Evolutionary conservation across 2,888 invertebrate species (phyloP), one percentile per base, ranked within the genome.

Genomic region (Anarsia innoxiella): DNA sequence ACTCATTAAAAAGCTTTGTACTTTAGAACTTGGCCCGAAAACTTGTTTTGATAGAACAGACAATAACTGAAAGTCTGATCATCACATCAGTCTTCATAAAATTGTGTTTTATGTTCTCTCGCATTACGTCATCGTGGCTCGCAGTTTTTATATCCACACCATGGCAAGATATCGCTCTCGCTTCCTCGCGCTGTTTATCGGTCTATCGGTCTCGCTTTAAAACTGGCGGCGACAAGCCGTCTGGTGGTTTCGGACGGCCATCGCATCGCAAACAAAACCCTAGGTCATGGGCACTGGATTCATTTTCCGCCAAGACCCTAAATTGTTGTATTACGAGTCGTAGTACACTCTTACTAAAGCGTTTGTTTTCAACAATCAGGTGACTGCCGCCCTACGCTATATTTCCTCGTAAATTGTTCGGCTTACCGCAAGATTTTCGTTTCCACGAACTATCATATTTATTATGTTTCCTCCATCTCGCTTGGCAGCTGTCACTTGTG

Each of bases 181-280:
- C 61, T 83, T 63, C 41, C 60, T 44, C 75, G 46, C 59, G 39
- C 46, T 44, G 46, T 45, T 57, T 54, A 53, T 53, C 46, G 48
- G 53, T 66, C 54, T 57, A 42, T 51, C 62, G 53, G 59, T 82
- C 80, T 70, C 71, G 52, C 62, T 82, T 71, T 54, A 51, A 46
- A 56, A 61, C 62, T 59, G 67, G 70, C 70, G 84, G 84, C 84
- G 84, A 82, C 84, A 84, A 68, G 83, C 84, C 66, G 84, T 84
- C 84, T 84, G 84, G 70, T 71, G 58, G 61, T 66, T 69, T 71
- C 68, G 66, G 66, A 51, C 76, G 66, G 59, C 64, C 62, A 67
- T 56, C 58, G 61, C 71, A 63, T 59, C 53, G 78, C 66, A 79
- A 80, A 79, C 66, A 64, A 75, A 79, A 78, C 80, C 74, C 76